Conservation (phyloP, 1,140 invertebrate genomes). For the Diabrotica virgifera region DNA sequence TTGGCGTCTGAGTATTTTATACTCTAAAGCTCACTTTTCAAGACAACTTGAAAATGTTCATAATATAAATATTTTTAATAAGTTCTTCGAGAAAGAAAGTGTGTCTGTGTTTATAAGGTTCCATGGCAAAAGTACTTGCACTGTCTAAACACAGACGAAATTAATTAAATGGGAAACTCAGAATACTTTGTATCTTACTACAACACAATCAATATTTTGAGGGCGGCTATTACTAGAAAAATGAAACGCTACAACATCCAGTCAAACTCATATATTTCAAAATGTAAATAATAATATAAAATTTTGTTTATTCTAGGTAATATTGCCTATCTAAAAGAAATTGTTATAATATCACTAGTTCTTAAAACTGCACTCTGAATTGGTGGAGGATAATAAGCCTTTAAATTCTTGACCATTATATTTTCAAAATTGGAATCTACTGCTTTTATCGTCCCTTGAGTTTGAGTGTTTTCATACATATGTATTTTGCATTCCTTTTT, state of each 20-base stretch:
- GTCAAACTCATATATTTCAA: neutral
- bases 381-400: constrained; percentile 26
- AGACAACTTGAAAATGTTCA: no score
- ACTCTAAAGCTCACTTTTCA: no score
- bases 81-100: no score
- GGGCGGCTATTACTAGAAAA: neutral
- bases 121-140: no score
- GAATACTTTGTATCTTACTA: no score
- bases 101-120: no score
- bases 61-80: no score
- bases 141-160: no score
- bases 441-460: constrained; percentile 33
- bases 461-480: constrained; percentile 37
- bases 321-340: constrained; percentile 12
- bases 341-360: constrained; percentile 36
- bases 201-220: neutral
- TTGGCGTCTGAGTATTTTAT: no score
- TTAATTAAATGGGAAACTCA: no score
- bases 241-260: neutral
- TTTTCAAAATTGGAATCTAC: constrained; percentile 39
- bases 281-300: neutral
- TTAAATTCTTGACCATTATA: constrained; percentile 38
- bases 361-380: constrained; percentile 34
- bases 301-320: neutral
- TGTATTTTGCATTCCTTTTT: constrained; percentile 30